Percentiles rank a stretch among this genome's conserved stretches.
Evolutionary conservation across 2,888 invertebrate species (phyloP).

Genomic region (Morpho helenor): DNA sequence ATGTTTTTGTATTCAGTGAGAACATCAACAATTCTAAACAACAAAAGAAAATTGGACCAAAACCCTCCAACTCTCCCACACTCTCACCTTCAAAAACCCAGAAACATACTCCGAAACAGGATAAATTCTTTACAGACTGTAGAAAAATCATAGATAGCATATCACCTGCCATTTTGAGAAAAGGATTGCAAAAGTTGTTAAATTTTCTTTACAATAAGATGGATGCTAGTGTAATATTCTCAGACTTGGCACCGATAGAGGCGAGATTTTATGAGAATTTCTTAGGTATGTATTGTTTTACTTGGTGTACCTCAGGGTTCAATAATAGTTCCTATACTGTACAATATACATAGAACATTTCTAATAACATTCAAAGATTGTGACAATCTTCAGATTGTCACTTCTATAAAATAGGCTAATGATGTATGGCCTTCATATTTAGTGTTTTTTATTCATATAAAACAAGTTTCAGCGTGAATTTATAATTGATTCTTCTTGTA

Average conservation of each 20-base stretch:
- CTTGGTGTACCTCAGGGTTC: too few species aligned
- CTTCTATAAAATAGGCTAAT: too few species aligned
- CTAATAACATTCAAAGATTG: too few species aligned
- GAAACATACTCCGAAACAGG: conserved; percentile 5
- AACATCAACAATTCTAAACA: not conserved
- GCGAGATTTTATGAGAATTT: conserved; percentile 26
- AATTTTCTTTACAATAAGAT: conserved; percentile 30
- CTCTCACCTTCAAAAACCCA: not conserved
- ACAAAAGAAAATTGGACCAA: conserved; percentile 2
- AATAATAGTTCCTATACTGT: too few species aligned
- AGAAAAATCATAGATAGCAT: conserved; percentile 24
- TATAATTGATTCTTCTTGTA: not conserved
- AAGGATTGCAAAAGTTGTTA: conserved; percentile 26
- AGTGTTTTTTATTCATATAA: too few species aligned
- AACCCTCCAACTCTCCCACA: not conserved
- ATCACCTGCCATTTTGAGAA: conserved; percentile 25
- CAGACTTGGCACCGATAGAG: conserved; percentile 27
- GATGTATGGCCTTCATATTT: too few species aligned
- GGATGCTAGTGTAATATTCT: conserved; percentile 29
- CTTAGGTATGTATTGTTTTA: not conserved
- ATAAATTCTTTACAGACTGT: conserved; percentile 12
- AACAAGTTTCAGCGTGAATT: too few species aligned
- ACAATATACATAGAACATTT: too few species aligned
- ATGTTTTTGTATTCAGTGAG: too few species aligned
- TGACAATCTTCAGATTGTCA: too few species aligned